Conservation (phyloP, 2,888 invertebrate species). For the Galeopsomyia nigrocyanea region DNA sequence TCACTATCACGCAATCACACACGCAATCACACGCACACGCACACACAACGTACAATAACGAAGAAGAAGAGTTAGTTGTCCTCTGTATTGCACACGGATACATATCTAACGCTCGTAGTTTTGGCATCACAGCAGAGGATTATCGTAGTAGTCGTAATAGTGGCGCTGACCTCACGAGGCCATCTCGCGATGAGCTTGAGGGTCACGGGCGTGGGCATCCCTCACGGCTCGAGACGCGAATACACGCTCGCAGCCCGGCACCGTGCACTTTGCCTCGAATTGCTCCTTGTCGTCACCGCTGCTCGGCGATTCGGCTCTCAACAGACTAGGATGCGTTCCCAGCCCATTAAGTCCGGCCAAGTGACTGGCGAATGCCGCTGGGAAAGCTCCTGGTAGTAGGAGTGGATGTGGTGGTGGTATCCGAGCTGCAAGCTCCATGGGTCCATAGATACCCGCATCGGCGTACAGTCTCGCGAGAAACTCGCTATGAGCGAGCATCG, state of each 20-base stretch:
- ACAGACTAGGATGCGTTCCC: slow-evolving; percentile 59
- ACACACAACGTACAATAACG: no score
- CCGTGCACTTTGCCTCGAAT: slow-evolving; percentile 79
- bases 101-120: slow-evolving; percentile 47
- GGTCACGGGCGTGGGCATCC: slow-evolving; percentile 77
- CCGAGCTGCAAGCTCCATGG: slow-evolving; percentile 61
- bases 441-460: slow-evolving; percentile 70
- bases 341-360: slow-evolving; percentile 67
- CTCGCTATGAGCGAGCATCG: slow-evolving; percentile 80
- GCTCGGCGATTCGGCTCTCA: not conserved
- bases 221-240: slow-evolving; percentile 85
- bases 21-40: no score
- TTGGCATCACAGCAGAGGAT: slow-evolving; percentile 63
- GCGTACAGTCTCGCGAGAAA: slow-evolving; percentile 84
- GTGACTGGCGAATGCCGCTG: slow-evolving; percentile 65
- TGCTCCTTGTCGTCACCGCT: slow-evolving; percentile 64
- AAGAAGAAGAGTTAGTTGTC: no score
- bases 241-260: slow-evolving; percentile 82
- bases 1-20: no score
- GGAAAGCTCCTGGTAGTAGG: slow-evolving; percentile 74
- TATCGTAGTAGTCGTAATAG: slow-evolving; percentile 48
- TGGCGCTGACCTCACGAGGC: slow-evolving; percentile 3
- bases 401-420: slow-evolving; percentile 73
- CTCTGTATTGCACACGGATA: no score
- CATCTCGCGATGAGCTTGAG: slow-evolving; percentile 63